A percentile compares a stretch with the other conserved stretches of the same genome.
These are phyloP conservation scores for Grantiella picta DNA, from an alignment of 2,113 vertebrate genomes.

Conservation along the genomic window DNA sequence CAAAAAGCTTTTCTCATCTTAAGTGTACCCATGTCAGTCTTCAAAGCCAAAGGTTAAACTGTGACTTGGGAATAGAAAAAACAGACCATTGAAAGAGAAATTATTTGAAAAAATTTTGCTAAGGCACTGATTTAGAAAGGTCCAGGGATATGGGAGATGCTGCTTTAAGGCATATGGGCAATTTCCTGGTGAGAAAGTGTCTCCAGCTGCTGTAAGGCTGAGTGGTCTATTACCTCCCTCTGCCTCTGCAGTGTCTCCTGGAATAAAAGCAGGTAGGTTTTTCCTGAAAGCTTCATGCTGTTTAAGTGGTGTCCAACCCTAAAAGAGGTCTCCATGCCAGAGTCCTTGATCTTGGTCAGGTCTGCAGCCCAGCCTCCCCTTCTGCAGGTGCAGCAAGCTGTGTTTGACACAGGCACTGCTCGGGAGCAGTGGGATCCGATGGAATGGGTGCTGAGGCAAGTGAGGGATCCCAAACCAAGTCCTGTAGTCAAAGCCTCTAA, in stretches of 20 bases:
- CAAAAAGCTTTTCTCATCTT: not conserved
- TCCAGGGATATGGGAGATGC: not conserved
- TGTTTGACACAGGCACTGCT: not conserved
- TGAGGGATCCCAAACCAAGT: not conserved
- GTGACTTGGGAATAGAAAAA: not conserved
- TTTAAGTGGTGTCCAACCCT: not conserved
- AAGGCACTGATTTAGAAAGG: not conserved
- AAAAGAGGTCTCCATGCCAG: not conserved
- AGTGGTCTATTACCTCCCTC: not conserved
- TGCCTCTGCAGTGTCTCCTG: not conserved
- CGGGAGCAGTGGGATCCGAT: not conserved
- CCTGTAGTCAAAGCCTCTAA: not conserved
- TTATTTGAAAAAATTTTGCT: not conserved
- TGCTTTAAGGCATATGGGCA: not conserved
- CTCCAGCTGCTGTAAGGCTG: not conserved
- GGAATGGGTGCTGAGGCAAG: not conserved
- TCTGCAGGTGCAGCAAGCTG: not conserved
- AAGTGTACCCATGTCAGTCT: not conserved
- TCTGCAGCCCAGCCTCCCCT: not conserved
- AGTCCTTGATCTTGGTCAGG: not conserved
- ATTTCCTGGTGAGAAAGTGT: not conserved
- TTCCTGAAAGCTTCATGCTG: not conserved
- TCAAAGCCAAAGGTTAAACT: not conserved
- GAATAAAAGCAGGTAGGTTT: not conserved
- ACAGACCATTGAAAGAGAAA: not conserved